phyloP scores from a whole-genome alignment of 2,797 vertebrate genomes.

The Galago senegalensis region DNA sequence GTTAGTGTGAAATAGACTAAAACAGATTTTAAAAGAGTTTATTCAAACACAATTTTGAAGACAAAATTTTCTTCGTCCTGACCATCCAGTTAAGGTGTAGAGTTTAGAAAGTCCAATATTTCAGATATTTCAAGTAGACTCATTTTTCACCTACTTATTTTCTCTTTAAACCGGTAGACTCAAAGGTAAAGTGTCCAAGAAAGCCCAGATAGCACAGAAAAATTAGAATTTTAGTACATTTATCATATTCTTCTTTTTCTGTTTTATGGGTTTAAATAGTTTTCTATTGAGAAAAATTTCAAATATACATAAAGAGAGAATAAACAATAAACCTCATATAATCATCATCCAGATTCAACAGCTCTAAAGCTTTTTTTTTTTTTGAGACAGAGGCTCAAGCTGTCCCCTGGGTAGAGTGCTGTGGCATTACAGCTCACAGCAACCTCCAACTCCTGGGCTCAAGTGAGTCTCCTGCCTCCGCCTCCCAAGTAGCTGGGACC shows the following conservation, averaged over 20 bases:
- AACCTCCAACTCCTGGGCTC: no score
- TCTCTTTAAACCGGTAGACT: not conserved
- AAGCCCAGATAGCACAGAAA: not conserved
- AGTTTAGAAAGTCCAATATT: slow-evolving; percentile 22
- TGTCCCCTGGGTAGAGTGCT: no score
- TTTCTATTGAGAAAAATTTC: not conserved
- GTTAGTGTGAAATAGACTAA: not conserved
- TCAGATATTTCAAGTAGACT: slow-evolving; percentile 38
- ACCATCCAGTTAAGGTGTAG: not conserved
- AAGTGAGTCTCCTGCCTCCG: no score
- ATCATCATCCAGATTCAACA: not conserved
- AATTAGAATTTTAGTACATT: not conserved
- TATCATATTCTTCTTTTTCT: not conserved
- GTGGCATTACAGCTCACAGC: no score
- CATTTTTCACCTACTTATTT: slow-evolving; percentile 12
- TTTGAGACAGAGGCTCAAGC: no score
- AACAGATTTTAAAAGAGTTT: not conserved
- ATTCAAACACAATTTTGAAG: not conserved
- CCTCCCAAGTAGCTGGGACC: no score
- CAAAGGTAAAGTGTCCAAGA: not conserved
- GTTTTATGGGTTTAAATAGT: not conserved
- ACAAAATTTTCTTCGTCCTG: not conserved
- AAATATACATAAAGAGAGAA: not conserved
- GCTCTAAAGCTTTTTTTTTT: not conserved
- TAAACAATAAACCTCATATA: not conserved